Base-by-base conservation (phyloP, 2,113 vertebrate genomes). In the Chionis minor region DNA sequence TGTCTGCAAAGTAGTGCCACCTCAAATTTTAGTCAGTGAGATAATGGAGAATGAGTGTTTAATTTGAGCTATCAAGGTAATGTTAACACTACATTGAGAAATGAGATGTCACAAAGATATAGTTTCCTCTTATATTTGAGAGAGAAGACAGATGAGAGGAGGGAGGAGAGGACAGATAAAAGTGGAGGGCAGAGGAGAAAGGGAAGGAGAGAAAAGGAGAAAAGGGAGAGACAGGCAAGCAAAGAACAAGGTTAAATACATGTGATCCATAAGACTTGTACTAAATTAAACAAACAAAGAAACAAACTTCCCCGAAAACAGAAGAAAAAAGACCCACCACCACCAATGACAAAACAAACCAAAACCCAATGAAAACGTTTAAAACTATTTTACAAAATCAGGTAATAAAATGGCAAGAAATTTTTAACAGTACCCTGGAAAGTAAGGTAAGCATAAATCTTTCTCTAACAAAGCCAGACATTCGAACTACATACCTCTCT, bases 11-110 rank as follows among this genome's bases (percentile, higher is more conserved):
- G 67, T 71, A 91, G 30, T 94, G 88, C 75, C 85, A 95, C 54
- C 69, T 93, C 96, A 95, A 97, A 97, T 97, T 98, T 97, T 95
- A 96, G 92, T 54, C 81, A 94, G 86, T 93, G 67, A 95, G 88
- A 83, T 86, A 69, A 92, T 42, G 91, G 27, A 79, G 87, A 94
- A 93, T 59, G 71, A 88, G 80, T 49, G 21, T 69, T 90, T 80
- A 81, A 92, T 94, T 27, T 75, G 24, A 85, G 26, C 72, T 85
- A 86, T 56, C 30, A 18, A 87, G 91, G 78, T 73, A 69, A 92
- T 33, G 69, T 72, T 86, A 79, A 66, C 12, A 75, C 91, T 83
- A 72, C 19, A 47, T 0, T 54, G 77, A 88, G 47, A 86, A 96
- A 70, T 47, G 28, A 26, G 16, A 40, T 72, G 66, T 49, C 18